Base-by-base conservation (phyloP, 2,888 invertebrate species). In the Protonemura montana region DNA sequence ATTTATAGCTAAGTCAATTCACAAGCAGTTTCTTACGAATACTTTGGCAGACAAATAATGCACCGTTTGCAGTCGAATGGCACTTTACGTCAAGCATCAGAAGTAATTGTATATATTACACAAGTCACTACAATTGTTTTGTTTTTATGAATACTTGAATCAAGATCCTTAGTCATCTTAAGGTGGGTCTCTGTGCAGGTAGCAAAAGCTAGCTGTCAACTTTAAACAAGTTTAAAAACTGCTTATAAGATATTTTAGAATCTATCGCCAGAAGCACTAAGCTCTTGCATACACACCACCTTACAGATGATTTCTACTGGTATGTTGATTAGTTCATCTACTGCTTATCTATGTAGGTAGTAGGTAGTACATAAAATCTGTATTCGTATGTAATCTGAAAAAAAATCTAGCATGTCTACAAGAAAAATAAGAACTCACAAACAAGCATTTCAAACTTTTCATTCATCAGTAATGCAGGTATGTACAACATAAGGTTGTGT, bases 71-170 rank as follows among this genome's bases (percentile, higher is more conserved):
- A 81, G 27, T 81, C 7, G 81, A 81, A 30, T 21, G n/a, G 28
- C 41, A 84, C 84, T 84, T 41, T 76, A 59, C 59, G 28, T 26
- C 84, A 84, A 76, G 76, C 84, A 84, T 30, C 84, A 59, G 76
- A 26, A 76, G 59, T n/a, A 81, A 29, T 27, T 81, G 28, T 81
- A 85, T n/a, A n/a, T 41, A 26, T 59, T 86, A 86, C 86, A 82
- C 86, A 86, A 83, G 83, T 82, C 86, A 86, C 83, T 86, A 86
- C 83, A 81, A 80, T 81, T 81, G 30, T 27, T 59, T 59, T 59
- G 59, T 59, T 16, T 59, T 59, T 59, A 59, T 59, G 13, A 59
- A 59, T 59, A 59, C 59, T 59, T 59, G 59, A 59, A 59, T 78
- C 27, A 27, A 78, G 10, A 13, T 78, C 26, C 78, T 78, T 78